Base-by-base conservation (phyloP, 2,797 vertebrate species). In the Amphiprion clarkii region DNA sequence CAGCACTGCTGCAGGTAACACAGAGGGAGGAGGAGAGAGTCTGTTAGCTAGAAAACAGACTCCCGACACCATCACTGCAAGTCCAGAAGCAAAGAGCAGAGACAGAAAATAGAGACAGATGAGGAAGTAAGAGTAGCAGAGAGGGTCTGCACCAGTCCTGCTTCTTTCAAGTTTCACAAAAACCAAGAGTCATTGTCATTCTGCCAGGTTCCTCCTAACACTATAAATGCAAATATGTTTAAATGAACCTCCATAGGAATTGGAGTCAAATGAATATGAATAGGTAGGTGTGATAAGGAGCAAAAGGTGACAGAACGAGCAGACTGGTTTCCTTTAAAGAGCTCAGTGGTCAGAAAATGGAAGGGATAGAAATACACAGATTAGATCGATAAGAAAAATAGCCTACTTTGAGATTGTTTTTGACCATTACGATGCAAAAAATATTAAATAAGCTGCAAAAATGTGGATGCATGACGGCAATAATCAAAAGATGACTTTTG, bases 221-320 rank as follows among this genome's bases (percentile, higher is more conserved):
- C 87, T 90, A 89, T 90, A 93, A 89, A 91, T 89, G 89, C 89
- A 89, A 92, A 92, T 91, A 90, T 53, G 42, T 75, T 66, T 81
- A 88, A 90, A 89, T 19, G 40, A 80, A 76, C 54, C 54, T 74
- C 64, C 36, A 78, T 76, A 66, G 75, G 31, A 85, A 81, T 19
- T 16, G 58, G 53, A 84, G 70, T 53, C 53, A 76, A 90, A 82
- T 84, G 56, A 83, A 88, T 79, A 73, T 57, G 72, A 87, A 88
- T 36, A 71, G 31, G 25, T 31, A 71, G 51, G 51, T 58, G 66
- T 36, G 88, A 90, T 90, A 87, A 87, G 70, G 55, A 72, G 67
- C 48, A 75, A 78, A 71, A 75, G 61, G 13, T n/a, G 65, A 42
- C 23, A 46, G 58, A 76, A 80, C 29, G 27, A 65, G 68, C 46